Evolutionary conservation across 2,888 invertebrate species (phyloP).

Genomic region (Teleogryllus oceanicus): DNA sequence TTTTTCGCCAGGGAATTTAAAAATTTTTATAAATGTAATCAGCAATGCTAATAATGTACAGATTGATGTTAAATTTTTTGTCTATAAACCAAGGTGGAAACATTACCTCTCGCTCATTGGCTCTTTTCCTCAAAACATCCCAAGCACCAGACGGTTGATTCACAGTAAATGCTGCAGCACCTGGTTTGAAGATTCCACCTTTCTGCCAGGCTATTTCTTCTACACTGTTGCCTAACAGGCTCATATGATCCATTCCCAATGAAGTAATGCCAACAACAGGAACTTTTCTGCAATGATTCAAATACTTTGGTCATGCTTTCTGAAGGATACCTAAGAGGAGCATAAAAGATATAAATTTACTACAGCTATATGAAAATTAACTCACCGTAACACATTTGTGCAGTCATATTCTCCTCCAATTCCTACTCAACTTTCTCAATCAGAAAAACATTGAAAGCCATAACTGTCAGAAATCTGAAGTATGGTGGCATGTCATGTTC

Average conservation of each 20-base stretch:
- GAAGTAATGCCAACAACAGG: slow-evolving; percentile 80
- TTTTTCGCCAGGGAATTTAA: too few relatives aligned
- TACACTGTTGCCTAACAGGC: slow-evolving; percentile 75
- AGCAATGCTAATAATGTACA: too few relatives aligned
- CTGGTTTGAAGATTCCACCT: slow-evolving; percentile 87
- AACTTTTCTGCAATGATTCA: slow-evolving; percentile 30
- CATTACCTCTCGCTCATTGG: slow-evolving; percentile 59
- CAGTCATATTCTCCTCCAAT: slow-evolving; percentile 93
- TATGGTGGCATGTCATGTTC: slow-evolving; percentile 83
- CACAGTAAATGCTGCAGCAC: slow-evolving; percentile 69
- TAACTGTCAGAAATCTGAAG: slow-evolving; percentile 88
- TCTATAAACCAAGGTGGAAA: too few relatives aligned
- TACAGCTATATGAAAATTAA: too few relatives aligned
- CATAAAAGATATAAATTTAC: too few relatives aligned
- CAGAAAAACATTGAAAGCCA: slow-evolving; percentile 86
- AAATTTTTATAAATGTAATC: too few relatives aligned
- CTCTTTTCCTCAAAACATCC: slow-evolving; percentile 61
- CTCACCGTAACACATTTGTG: slow-evolving; percentile 83
- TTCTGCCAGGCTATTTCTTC: slow-evolving; percentile 91
- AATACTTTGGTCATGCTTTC: not conserved
- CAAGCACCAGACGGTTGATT: slow-evolving; percentile 61
- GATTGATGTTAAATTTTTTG: too few relatives aligned
- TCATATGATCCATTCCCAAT: slow-evolving; percentile 85
- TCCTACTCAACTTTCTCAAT: slow-evolving; percentile 88
- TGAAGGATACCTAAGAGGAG: too few relatives aligned